Conservation (phyloP, 35 echinoderm and acorn worm genomes). For the Apostichopus japonicus region DNA sequence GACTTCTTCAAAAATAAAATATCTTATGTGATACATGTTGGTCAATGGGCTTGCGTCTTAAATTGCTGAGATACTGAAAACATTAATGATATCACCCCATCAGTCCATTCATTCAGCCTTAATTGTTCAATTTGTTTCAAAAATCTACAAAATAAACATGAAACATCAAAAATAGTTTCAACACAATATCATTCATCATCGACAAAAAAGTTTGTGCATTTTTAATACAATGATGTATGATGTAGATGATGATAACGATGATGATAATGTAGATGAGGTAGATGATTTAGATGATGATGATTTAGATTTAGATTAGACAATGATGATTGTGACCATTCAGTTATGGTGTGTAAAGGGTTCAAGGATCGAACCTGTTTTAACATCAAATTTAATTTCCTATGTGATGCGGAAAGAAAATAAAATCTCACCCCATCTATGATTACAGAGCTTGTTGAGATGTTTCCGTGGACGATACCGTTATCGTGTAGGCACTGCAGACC, state of each 20-base stretch:
- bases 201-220: no score
- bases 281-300: no score
- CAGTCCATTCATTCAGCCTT: neutral
- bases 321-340: no score
- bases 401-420: neutral
- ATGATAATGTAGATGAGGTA: no score
- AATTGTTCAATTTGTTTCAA: no score
- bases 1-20: neutral
- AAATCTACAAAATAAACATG: no score
- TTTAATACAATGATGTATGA: no score
- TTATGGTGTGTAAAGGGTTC: neutral
- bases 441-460: neutral
- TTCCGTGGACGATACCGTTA: neutral
- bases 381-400: neutral
- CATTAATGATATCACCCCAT: neutral
- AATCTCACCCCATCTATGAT: constrained; percentile 26
- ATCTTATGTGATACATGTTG: neutral
- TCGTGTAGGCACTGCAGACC: constrained; percentile 4
- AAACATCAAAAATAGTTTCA: no score
- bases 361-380: neutral
- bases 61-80: neutral
- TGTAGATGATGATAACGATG: no score
- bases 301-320: no score
- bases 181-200: no score
- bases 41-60: neutral